Base-by-base conservation (phyloP, 1,140 invertebrate genomes). In the Meloidogyne hapla region DNA sequence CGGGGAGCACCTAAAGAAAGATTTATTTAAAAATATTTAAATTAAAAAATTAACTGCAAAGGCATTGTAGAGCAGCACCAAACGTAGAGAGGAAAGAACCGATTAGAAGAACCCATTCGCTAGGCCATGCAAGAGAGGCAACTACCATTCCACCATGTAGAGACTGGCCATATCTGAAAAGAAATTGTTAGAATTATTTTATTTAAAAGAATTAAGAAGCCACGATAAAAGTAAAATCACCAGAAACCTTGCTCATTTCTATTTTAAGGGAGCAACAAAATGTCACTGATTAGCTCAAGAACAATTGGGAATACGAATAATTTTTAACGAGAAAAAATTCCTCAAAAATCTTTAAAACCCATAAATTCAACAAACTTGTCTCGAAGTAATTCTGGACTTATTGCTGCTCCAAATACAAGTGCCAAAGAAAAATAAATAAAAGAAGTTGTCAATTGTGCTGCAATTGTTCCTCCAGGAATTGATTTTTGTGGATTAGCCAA, bases 11-110 rank as follows among this genome's bases (percentile, higher is more conserved):
- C 90, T 89, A 84, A 48, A 38, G 28, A 63, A n/a, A 15, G 2
- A 71, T 13, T 13, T n/a, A 56, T 42, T 42, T 13, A 0, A 45
- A 26, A 69, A 56, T 15, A 18, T 26, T 3, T 45, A 40, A 61
- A 21, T 28, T 33, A 38, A 75, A 40, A 18, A 13, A 38, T 63
- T 75, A 45, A 82, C 81, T 86, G 78, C 85, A 86, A 56, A 99
- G 90, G 78, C 94, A 96, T 88, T 99, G 96, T 9, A 99, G 90
- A 12, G 96, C 96, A 81, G 97, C 96, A 26, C 96, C 97, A 38
- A 99, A 90, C 0, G 96, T 98, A 0, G 96, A 98, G 0, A 99
- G 89, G 87, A 98, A 96, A 0, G 96, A 96, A 23, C 97, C 97
- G 84, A 99, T 93, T 75, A 98, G 88, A 81, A 99, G 96, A 1